Base-by-base conservation (phyloP, 2,888 invertebrate species). In the Nematopogon swammerdamellus region DNA sequence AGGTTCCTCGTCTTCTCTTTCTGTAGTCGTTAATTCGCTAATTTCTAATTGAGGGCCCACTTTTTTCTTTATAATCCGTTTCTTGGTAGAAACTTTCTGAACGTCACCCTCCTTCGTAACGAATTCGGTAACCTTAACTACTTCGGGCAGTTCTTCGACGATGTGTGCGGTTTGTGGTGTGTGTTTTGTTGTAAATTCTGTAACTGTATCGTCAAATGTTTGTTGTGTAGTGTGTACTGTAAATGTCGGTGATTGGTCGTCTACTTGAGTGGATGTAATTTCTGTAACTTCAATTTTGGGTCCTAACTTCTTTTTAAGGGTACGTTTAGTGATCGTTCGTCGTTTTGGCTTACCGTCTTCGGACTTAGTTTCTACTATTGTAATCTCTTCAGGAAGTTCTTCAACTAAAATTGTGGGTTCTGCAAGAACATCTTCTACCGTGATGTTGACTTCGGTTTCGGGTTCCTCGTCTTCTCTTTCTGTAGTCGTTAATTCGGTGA, bases 231-330 rank as follows among this genome's bases (percentile, higher is more conserved):
- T 44, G 8, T 44, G 3, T 16, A 60, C 59, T 25, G 57, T 60
- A 19, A 63, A 62, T 51, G 56, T 52, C 10, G 63, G 62, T 49
- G 54, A 48, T 50, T 59, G 59, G 49, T 72, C 68, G 52, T 70
- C 68, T 60, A 77, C 76, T 57, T 73, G 69, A 36, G 70, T 62
- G 1, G 64, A 69, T n/a, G 65, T 61, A 57, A 77, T 74, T 69
- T 80, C 70, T 58, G 77, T 77, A 58, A 54, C 57, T 62, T 63
- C 63, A 57, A 63, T 59, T 55, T 63, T 64, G 2, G 58, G 65
- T 42, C 64, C 67, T 51, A 63, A 62, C 45, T 60, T 62, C 54
- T 67, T 75, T 36, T 59, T 63, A n/a, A 65, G 60, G 2, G 60
- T 54, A n/a, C 66, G 60, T 50, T 63, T 69, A 48, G 52, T 54